A percentile compares a stretch with the other conserved stretches of the same genome.
Conservation (phyloP, 2,113 vertebrate species). For the Mormyrus iriodes region DNA sequence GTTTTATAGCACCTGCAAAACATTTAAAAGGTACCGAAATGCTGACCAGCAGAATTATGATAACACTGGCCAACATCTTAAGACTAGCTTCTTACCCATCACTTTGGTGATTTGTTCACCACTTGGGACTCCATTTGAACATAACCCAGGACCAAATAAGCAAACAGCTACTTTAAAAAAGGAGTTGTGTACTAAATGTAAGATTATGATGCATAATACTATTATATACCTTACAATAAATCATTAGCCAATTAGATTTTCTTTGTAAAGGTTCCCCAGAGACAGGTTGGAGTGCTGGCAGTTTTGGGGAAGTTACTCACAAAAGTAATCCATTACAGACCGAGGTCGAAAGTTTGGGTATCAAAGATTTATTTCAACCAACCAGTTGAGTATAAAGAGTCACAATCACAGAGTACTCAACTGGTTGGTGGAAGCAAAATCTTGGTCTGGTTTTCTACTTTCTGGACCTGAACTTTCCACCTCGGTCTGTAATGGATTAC, state of each 20-base stretch:
- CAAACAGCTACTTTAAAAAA: neutral
- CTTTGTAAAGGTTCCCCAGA: neutral
- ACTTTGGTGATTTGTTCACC: neutral
- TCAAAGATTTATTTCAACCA: no score
- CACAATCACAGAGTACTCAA: no score
- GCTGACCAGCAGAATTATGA: neutral
- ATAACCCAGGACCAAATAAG: neutral
- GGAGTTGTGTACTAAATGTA: neutral
- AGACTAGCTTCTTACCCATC: neutral
- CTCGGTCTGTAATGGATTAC: neutral
- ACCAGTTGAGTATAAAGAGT: no score
- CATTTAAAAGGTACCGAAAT: neutral
- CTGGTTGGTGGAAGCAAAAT: neutral
- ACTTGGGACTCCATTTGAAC: neutral
- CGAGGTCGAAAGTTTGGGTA: no score
- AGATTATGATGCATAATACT: neutral
- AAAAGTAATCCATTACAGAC: no score
- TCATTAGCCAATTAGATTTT: neutral
- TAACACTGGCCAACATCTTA: neutral
- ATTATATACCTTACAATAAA: neutral
- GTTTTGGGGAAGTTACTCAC: no score
- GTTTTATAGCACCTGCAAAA: neutral
- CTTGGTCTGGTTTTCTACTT: neutral
- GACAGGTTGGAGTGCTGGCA: neutral
- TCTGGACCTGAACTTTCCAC: neutral